Evolutionary conservation across 2,888 invertebrate genomes (phyloP), one percentile per base, ranked within the genome.

Genomic region (Pantelozetes paolii): DNA sequence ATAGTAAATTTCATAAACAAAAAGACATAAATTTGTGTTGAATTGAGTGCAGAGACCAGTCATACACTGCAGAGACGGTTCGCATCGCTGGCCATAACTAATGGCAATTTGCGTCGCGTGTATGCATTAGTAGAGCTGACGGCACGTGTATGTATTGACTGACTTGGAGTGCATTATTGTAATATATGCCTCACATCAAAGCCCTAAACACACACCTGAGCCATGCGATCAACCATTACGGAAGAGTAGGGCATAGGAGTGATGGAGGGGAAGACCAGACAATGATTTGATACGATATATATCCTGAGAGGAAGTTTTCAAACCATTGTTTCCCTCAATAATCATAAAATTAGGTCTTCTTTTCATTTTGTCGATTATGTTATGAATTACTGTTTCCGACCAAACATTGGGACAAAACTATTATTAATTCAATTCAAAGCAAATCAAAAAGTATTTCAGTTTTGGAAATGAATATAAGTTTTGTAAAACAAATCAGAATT

Each of bases 71-170:
- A n/a, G n/a, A n/a, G n/a, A n/a, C n/a, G n/a, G n/a, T n/a, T n/a
- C n/a, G n/a, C n/a, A n/a, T n/a, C n/a, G 30, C 9, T 62, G 26
- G 62, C 32, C 28, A 57, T 62, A 62, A 9, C 71, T 71, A 54
- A 71, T 54, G 50, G 48, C 54, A 50, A 71, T 6, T 62, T 26
- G 48, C 26, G 50, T 71, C 71, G 71, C 71, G 71, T 71, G 71
- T 20, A 36, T 50, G 36, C 71, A 62, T 62, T 62, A 62, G 62
- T 5, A 18, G 23, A 71, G 48, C 36, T 42, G 26, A 50, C 26
- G 36, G 26, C 50, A 54, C 71, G 71, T 50, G 71, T 23, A n/a
- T 28, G 15, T 71, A 54, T 71, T 71, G 50, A 71, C 50, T 71
- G 54, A 50, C 48, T 54, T 36, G n/a, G 36, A 71, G 71, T 71